These are phyloP conservation scores for Microhierax caerulescens DNA, from an alignment of 2,797 vertebrate genomes.

Conservation along the genomic window DNA sequence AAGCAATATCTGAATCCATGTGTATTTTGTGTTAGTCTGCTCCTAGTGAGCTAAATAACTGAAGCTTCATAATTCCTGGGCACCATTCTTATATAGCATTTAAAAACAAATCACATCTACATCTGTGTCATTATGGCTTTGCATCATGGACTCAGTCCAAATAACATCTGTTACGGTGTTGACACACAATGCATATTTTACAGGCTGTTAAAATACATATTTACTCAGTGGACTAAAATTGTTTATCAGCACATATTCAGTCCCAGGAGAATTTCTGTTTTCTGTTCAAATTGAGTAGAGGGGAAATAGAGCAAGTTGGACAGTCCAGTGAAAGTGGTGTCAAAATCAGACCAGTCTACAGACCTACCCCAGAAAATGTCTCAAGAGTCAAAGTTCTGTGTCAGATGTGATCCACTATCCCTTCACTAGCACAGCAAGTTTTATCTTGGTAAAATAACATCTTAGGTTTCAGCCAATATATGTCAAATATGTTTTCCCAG, in stretches of 20 bases:
- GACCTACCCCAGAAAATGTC: not conserved
- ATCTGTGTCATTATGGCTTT: constrained; percentile 51
- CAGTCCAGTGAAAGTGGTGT: not conserved
- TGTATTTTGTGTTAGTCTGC: constrained; percentile 3
- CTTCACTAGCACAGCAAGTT: not conserved
- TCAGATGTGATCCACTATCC: not conserved
- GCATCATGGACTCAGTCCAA: constrained; percentile 20
- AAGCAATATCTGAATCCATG: not conserved
- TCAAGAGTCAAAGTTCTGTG: not conserved
- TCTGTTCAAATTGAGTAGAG: not conserved
- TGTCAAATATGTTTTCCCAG: not conserved
- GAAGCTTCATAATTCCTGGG: not conserved
- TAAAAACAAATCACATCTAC: constrained; percentile 36
- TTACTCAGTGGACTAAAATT: constrained; percentile 35
- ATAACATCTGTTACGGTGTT: constrained; percentile 56
- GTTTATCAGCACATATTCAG: constrained; percentile 35
- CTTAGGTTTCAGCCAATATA: not conserved
- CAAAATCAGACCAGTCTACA: not conserved
- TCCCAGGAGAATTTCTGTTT: constrained; percentile 17
- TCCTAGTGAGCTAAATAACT: not conserved
- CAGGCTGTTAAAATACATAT: constrained; percentile 51
- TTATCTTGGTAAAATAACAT: not conserved
- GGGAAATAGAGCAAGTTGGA: not conserved
- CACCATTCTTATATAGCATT: constrained; percentile 1
- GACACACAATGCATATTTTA: constrained; percentile 38